phyloP scores from a whole-genome alignment of 2,797 vertebrate species.

The Ciconia nigra region DNA sequence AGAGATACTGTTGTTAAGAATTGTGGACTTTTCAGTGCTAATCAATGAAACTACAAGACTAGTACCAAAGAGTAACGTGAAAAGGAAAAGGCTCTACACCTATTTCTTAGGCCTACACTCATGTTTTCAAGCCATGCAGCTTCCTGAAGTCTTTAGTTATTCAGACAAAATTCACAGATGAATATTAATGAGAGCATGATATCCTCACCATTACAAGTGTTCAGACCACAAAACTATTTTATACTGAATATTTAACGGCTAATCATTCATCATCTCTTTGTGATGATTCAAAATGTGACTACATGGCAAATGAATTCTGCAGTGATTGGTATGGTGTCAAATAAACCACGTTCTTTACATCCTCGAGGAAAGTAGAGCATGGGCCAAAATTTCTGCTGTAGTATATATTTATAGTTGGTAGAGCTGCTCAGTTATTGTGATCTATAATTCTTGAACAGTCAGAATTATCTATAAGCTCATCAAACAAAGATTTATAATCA shows the following conservation, averaged over 20 bases:
- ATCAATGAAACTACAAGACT: not conserved
- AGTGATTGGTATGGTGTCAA: not conserved
- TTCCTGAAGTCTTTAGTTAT: not conserved
- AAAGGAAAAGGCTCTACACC: not conserved
- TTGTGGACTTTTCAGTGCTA: not conserved
- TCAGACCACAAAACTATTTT: not conserved
- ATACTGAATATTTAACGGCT: not conserved
- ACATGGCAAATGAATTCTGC: not conserved
- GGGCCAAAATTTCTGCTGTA: not conserved
- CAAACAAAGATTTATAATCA: not conserved
- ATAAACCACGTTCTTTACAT: not conserved
- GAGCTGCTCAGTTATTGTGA: not conserved
- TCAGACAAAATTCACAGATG: not conserved
- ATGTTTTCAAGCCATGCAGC: not conserved
- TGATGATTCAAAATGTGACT: not conserved
- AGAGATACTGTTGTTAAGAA: not conserved
- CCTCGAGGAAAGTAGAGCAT: not conserved
- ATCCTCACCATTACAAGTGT: not conserved
- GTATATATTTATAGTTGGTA: not conserved
- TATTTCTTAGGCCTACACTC: not conserved
- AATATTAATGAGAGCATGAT: not conserved
- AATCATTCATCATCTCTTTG: not conserved
- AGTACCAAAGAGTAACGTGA: not conserved
- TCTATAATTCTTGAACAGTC: not conserved
- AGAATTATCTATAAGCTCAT: not conserved